Evolutionary conservation across 30 jellyfish, hydroid and myxozoan species (phyloP).

Genomic region (Turritopsis rubra): DNA sequence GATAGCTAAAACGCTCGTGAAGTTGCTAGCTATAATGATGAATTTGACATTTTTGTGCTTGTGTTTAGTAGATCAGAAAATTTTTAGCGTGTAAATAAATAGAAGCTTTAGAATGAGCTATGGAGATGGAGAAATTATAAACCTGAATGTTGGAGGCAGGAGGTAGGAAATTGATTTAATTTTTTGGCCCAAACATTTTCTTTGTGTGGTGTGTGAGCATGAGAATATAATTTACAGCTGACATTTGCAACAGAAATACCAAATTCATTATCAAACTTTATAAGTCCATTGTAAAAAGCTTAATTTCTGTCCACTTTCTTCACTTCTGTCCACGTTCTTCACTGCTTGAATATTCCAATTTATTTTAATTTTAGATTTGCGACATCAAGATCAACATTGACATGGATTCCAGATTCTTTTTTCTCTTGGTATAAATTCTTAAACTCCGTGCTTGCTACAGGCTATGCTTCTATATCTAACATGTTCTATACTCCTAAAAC

Average conservation of each 20-base stretch:
- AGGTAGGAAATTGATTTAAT: conserved; percentile 27
- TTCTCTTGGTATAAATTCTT: conserved; percentile 57
- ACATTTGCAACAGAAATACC: background rate
- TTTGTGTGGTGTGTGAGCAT: too few relatives aligned
- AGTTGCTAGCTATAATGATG: too few relatives aligned
- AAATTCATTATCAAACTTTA: background rate
- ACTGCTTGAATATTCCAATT: background rate
- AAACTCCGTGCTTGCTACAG: background rate
- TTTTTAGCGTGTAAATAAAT: too few relatives aligned
- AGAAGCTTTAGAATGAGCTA: background rate
- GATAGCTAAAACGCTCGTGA: too few relatives aligned
- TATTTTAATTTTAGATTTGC: conserved; percentile 17
- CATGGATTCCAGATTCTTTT: conserved; percentile 86
- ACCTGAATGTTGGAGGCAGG: conserved; percentile 82
- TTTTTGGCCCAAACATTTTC: too few relatives aligned
- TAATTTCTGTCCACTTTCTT: background rate
- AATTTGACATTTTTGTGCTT: too few relatives aligned
- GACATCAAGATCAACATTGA: conserved; percentile 79
- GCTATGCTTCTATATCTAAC: background rate
- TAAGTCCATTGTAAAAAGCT: background rate
- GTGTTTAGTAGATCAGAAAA: too few relatives aligned
- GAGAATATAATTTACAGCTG: background rate
- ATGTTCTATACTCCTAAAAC: too few relatives aligned
- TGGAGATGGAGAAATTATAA: conserved; percentile 46
- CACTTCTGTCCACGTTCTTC: background rate